A percentile compares a stretch with the other conserved stretches of the same genome.
Conservation (phyloP, 2,888 invertebrate genomes). For the Belgica antarctica region DNA sequence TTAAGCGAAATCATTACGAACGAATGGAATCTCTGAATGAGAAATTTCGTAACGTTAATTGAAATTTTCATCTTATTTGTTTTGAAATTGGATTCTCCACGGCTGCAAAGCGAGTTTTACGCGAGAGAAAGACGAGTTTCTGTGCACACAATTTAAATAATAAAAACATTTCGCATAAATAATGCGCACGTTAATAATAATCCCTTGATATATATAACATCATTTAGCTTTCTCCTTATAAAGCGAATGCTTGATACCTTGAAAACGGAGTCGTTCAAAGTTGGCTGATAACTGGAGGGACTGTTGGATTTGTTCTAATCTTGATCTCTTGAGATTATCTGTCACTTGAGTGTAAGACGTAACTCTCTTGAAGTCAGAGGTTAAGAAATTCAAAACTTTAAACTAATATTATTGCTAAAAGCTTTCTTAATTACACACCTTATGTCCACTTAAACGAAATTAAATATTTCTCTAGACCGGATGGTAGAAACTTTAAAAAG, state of each 20-base stretch:
- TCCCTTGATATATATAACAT: slow-evolving; percentile 31
- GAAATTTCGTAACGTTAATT: slow-evolving; percentile 18
- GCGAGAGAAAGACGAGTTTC: slow-evolving; percentile 1
- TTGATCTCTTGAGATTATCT: too few species aligned
- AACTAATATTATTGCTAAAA: too few species aligned
- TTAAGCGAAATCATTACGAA: background rate
- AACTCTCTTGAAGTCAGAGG: too few species aligned
- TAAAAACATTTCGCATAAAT: slow-evolving; percentile 35
- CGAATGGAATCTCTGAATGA: background rate
- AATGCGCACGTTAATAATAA: slow-evolving; percentile 34
- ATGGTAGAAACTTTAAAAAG: too few species aligned
- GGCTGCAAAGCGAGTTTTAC: background rate
- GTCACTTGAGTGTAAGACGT: too few species aligned
- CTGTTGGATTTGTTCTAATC: too few species aligned
- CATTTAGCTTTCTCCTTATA: slow-evolving; percentile 13
- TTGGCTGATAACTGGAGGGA: too few species aligned
- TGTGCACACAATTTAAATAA: slow-evolving; percentile 29
- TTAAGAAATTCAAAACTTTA: too few species aligned
- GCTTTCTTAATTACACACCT: too few species aligned
- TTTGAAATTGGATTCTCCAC: slow-evolving; percentile 13
- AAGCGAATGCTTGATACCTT: background rate
- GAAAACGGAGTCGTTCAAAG: too few species aligned
- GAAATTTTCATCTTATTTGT: slow-evolving; percentile 29
- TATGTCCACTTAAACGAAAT: too few species aligned
- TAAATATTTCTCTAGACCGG: too few species aligned